Conservation (phyloP, 2,797 vertebrate species). For the Semotilus atromaculatus region DNA sequence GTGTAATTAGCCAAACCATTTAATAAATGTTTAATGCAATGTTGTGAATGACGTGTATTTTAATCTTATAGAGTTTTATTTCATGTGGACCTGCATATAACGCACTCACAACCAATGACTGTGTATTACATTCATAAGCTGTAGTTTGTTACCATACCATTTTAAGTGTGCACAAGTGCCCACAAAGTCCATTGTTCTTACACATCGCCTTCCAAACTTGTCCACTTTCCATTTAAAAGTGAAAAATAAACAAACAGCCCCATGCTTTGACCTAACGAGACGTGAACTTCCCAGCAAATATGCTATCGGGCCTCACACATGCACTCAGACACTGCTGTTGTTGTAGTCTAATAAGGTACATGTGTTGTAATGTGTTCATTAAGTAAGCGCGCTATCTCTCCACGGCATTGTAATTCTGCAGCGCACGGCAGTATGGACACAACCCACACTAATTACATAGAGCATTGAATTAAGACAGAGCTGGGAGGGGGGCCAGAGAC, state of each 20-base stretch:
- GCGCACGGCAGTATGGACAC: slow-evolving; percentile 52
- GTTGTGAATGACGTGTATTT: background rate
- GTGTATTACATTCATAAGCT: background rate
- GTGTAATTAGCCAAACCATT: background rate
- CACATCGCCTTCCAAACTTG: background rate
- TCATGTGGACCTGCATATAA: background rate
- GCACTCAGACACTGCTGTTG: slow-evolving; percentile 3
- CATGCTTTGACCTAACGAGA: background rate
- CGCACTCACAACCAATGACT: background rate
- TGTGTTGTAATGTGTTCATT: slow-evolving; percentile 37
- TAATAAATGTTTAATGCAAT: background rate
- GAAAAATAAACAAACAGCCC: background rate
- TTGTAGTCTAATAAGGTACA: slow-evolving; percentile 40
- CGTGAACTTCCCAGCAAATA: background rate
- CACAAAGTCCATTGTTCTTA: background rate
- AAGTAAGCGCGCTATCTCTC: slow-evolving; percentile 34
- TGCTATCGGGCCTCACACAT: background rate
- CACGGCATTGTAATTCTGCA: slow-evolving; percentile 54
- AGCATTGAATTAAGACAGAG: slow-evolving; percentile 71
- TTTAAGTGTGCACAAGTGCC: background rate
- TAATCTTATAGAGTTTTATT: background rate
- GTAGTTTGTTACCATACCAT: background rate
- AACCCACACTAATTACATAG: slow-evolving; percentile 73
- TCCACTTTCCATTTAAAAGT: background rate
- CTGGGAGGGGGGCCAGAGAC: slow-evolving; percentile 17